phyloP scores from a whole-genome alignment of 2,113 vertebrate species.

The Thermophis baileyi region DNA sequence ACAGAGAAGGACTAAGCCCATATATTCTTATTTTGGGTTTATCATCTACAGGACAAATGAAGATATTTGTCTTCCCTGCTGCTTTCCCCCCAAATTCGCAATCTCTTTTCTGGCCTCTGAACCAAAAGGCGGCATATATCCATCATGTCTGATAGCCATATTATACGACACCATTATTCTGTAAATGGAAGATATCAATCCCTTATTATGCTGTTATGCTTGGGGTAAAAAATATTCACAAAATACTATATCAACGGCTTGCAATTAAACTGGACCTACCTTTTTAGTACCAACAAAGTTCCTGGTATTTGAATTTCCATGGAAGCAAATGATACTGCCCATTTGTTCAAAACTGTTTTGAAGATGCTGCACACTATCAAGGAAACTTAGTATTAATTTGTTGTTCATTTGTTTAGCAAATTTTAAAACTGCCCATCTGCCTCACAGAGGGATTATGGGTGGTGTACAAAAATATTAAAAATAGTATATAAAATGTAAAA shows the following conservation, averaged over 20 bases:
- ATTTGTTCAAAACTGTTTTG: background rate
- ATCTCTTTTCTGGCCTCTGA: background rate
- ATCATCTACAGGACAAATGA: background rate
- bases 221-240: background rate
- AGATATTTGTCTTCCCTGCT: background rate
- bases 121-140: background rate
- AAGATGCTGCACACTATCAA: background rate
- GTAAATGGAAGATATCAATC: accelerated
- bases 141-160: background rate
- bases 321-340: background rate
- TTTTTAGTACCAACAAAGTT: background rate
- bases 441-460: background rate
- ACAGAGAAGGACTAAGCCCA: background rate
- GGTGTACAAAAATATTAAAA: background rate
- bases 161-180: background rate
- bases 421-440: background rate
- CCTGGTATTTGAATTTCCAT: background rate
- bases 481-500: background rate
- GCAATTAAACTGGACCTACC: background rate
- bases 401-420: background rate
- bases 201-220: background rate
- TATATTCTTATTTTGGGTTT: background rate
- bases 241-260: background rate
- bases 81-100: background rate
- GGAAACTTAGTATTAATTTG: background rate